Percentiles rank a stretch among this genome's conserved stretches.
These are phyloP conservation scores for Dicentrarchus labrax DNA, from an alignment of 2,113 vertebrate species.

Conservation along the genomic window DNA sequence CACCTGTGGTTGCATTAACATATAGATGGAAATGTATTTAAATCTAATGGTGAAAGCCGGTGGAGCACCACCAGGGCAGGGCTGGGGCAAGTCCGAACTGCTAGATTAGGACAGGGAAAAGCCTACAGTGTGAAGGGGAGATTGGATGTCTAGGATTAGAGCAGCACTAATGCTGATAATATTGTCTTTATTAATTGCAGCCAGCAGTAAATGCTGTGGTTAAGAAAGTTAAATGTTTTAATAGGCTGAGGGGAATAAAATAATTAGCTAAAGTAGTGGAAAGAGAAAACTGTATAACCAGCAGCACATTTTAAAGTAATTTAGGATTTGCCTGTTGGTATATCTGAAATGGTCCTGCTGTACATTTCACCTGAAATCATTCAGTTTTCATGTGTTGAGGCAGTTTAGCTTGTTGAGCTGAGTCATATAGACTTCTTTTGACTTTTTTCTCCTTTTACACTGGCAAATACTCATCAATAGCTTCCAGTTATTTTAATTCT, in stretches of 20 bases:
- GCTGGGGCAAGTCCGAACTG: slow-evolving; percentile 39
- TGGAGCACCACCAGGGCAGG: slow-evolving; percentile 36
- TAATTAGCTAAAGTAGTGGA: slow-evolving; percentile 63
- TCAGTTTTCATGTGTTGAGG: slow-evolving; percentile 7
- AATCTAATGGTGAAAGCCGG: slow-evolving; percentile 59
- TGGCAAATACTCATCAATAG: neutral
- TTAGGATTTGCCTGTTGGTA: slow-evolving; percentile 26
- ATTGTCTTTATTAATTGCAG: slow-evolving; percentile 75
- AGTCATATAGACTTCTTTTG: neutral
- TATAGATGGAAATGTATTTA: slow-evolving; percentile 82
- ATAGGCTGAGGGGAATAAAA: slow-evolving; percentile 71
- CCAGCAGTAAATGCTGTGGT: slow-evolving; percentile 61
- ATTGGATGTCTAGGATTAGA: slow-evolving; percentile 70
- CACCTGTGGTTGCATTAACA: slow-evolving; percentile 81
- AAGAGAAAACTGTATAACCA: slow-evolving; percentile 47
- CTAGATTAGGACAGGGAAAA: slow-evolving; percentile 40
- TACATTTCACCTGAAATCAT: slow-evolving; percentile 41
- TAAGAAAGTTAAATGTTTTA: slow-evolving; percentile 66
- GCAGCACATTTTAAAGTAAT: slow-evolving; percentile 45
- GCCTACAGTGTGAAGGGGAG: slow-evolving; percentile 44
- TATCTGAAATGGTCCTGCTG: slow-evolving; percentile 8
- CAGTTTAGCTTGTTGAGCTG: neutral
- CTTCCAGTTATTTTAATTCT: neutral
- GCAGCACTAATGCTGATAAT: slow-evolving; percentile 57
- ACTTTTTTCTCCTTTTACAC: neutral